Base-by-base conservation (phyloP, 2,888 invertebrate genomes). In the Pristionchus entomophagus region DNA sequence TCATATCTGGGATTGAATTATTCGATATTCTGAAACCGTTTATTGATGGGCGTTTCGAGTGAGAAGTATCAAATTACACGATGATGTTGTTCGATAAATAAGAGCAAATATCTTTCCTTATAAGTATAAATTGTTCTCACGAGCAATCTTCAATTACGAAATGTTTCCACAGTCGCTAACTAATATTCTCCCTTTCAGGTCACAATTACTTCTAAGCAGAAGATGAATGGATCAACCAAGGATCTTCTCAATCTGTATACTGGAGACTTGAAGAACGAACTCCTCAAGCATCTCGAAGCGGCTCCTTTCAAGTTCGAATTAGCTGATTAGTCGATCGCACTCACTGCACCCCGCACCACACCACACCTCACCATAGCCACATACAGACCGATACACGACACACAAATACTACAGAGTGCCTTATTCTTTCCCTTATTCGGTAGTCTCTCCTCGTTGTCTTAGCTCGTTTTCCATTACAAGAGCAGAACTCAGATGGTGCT, bases 121-220 rank as follows among this genome's bases (percentile, higher is more conserved):
- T n/a, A n/a, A n/a, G n/a, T n/a, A n/a, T n/a, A n/a, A n/a, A n/a
- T n/a, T n/a, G n/a, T n/a, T n/a, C n/a, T n/a, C n/a, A n/a, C n/a
- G n/a, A n/a, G n/a, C n/a, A n/a, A n/a, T n/a, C n/a, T n/a, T n/a
- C n/a, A n/a, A n/a, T n/a, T n/a, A n/a, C n/a, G n/a, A n/a, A n/a
- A n/a, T n/a, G n/a, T n/a, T n/a, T n/a, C n/a, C n/a, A n/a, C n/a
- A n/a, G n/a, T n/a, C n/a, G n/a, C n/a, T n/a, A n/a, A n/a, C n/a
- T n/a, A n/a, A n/a, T n/a, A n/a, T n/a, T n/a, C n/a, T n/a, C n/a
- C 5, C 65, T n/a, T 84, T 38, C 49, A 84, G 83, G 83, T 84
- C 1, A 84, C 83, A 17, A 84, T 84, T 8, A 84, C 83, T 22
- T 65, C 83, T 22, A 84, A 84, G 65, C 83, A 84, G 49, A 84